Percentiles rank a stretch among this genome's conserved stretches.
Conservation (phyloP, 2,113 vertebrate genomes). For the Gyps fulvus region DNA sequence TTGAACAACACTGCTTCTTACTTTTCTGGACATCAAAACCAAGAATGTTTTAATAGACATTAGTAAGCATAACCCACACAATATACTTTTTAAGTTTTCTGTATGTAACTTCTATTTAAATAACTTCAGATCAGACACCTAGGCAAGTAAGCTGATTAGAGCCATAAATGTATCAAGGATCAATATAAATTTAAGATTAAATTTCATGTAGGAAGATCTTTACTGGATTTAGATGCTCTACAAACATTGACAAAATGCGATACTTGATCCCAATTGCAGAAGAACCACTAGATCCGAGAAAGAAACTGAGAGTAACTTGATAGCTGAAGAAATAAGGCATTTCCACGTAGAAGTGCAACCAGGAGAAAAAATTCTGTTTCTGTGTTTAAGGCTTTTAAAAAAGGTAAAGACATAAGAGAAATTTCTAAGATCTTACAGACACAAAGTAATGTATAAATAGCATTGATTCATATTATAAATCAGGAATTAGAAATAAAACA, state of each 20-base stretch:
- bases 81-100: background rate
- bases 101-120: slow-evolving; percentile 1
- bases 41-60: background rate
- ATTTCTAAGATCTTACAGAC: background rate
- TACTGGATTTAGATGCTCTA: background rate
- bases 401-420: background rate
- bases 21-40: background rate
- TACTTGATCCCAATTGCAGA: background rate
- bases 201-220: background rate
- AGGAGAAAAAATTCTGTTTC: background rate
- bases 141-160: slow-evolving; percentile 33
- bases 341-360: background rate
- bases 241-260: slow-evolving; percentile 37
- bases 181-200: slow-evolving; percentile 24
- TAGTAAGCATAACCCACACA: background rate
- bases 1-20: background rate
- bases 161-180: slow-evolving; percentile 19
- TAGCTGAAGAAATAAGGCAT: background rate
- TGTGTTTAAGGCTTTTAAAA: background rate
- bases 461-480: background rate
- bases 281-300: background rate
- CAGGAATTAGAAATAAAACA: background rate
- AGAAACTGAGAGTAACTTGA: background rate
- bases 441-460: background rate
- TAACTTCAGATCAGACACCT: background rate